Evolutionary conservation across 2,113 vertebrate species (phyloP).

Genomic region (Scartelaos histophorus): DNA sequence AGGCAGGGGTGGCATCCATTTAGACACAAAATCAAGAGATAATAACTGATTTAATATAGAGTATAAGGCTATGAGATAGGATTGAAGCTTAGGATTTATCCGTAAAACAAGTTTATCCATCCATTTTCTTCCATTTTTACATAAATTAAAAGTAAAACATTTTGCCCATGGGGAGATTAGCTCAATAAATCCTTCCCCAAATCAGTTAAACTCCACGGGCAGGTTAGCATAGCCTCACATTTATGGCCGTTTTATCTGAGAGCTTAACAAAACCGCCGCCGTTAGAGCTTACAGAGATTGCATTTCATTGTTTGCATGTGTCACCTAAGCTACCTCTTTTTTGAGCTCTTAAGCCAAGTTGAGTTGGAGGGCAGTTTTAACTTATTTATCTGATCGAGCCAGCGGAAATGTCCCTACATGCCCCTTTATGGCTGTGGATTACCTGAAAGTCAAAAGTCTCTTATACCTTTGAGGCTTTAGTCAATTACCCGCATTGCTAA

Average conservation of each 20-base stretch:
- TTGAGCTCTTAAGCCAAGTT: constrained; percentile 59
- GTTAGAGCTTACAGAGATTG: constrained; percentile 54
- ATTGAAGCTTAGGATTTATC: neutral
- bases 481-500: constrained; percentile 63
- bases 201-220: constrained; percentile 1
- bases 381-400: constrained; percentile 71
- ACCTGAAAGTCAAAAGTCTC: constrained; percentile 49
- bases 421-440: constrained; percentile 44
- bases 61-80: neutral
- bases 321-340: constrained; percentile 54
- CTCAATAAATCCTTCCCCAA: neutral
- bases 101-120: neutral
- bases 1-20: too few species aligned
- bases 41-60: neutral
- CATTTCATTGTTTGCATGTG: constrained; percentile 55
- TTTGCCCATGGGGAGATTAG: neutral
- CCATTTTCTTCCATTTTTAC: too few species aligned
- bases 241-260: constrained; percentile 50
- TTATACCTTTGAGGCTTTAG: constrained; percentile 57
- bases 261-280: constrained; percentile 61
- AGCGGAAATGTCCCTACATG: constrained; percentile 54
- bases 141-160: neutral
- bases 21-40: neutral
- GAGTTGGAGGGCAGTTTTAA: constrained; percentile 69
- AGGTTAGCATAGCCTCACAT: constrained; percentile 29